A percentile compares a stretch with the other conserved stretches of the same genome.
These are phyloP conservation scores for Anguilla rostrata DNA, from an alignment of 2,113 vertebrate species.

Conservation along the genomic window DNA sequence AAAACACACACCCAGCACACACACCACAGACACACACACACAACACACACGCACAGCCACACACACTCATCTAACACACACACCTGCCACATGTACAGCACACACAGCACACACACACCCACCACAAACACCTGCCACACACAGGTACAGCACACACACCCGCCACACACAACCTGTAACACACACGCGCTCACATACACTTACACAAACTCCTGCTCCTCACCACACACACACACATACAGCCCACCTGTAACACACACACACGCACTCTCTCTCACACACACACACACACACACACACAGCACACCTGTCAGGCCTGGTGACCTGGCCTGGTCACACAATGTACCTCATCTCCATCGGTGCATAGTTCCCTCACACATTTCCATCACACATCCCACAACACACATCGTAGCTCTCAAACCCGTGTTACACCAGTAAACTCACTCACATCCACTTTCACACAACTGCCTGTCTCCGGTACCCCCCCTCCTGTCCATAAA, in stretches of 20 bases:
- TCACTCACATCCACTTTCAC: background rate
- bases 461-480: background rate
- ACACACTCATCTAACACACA: background rate
- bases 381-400: no score
- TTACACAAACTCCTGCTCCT: background rate
- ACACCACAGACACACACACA: background rate
- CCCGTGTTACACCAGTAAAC: background rate
- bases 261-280: background rate
- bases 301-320: no score
- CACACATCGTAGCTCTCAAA: no score
- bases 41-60: no score
- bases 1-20: background rate
- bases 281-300: background rate
- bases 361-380: no score
- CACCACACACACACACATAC: background rate
- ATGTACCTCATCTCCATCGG: no score
- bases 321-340: no score
- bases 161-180: no score
- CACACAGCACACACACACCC: background rate
- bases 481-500: background rate
- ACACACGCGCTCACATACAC: background rate
- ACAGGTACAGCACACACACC: background rate
- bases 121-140: background rate
- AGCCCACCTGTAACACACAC: no score
- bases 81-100: background rate